These are phyloP conservation scores for Oxytorus armatus DNA, from an alignment of 2,888 invertebrate genomes.

Conservation along the genomic window DNA sequence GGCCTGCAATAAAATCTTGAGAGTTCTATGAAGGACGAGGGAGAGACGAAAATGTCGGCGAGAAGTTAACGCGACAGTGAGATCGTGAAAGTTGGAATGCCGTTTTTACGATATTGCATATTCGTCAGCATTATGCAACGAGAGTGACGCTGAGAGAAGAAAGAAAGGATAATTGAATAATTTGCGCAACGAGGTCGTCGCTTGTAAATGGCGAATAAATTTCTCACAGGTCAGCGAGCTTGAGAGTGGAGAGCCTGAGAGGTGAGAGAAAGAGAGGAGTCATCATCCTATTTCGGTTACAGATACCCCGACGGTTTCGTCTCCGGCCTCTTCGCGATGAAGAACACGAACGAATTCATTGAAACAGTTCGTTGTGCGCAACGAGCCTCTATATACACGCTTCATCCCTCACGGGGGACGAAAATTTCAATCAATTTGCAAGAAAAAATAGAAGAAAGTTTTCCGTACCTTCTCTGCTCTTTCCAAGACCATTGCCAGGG, in stretches of 20 bases:
- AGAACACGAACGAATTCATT: slow-evolving; percentile 30
- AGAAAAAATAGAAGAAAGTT: slow-evolving; percentile 23
- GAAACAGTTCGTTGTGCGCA: not conserved
- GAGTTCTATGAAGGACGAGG: not conserved
- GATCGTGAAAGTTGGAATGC: slow-evolving; percentile 8
- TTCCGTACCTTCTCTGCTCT: not conserved
- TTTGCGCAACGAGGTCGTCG: slow-evolving; percentile 19
- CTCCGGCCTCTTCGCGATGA: not conserved
- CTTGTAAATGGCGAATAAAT: slow-evolving; percentile 45
- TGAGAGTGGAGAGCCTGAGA: slow-evolving; percentile 7
- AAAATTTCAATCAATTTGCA: slow-evolving; percentile 68
- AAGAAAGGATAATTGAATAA: slow-evolving; percentile 46
- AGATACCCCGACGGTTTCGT: slow-evolving; percentile 11
- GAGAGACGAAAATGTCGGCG: slow-evolving; percentile 1
- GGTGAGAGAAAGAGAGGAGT: slow-evolving; percentile 3
- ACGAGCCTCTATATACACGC: not conserved
- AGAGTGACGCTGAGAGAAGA: not conserved
- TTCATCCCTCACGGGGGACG: slow-evolving; percentile 10
- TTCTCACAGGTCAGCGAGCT: slow-evolving; percentile 41
- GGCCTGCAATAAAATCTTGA: not conserved
- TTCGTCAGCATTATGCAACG: slow-evolving; percentile 20
- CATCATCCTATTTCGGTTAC: slow-evolving; percentile 25
- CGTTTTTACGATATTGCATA: slow-evolving; percentile 32
- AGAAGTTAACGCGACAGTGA: not conserved
- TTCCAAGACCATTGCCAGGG: slow-evolving; percentile 26